Evolutionary conservation across 2,888 invertebrate species (phyloP), one percentile per base, ranked within the genome.

Genomic region (Cepaea hortensis): DNA sequence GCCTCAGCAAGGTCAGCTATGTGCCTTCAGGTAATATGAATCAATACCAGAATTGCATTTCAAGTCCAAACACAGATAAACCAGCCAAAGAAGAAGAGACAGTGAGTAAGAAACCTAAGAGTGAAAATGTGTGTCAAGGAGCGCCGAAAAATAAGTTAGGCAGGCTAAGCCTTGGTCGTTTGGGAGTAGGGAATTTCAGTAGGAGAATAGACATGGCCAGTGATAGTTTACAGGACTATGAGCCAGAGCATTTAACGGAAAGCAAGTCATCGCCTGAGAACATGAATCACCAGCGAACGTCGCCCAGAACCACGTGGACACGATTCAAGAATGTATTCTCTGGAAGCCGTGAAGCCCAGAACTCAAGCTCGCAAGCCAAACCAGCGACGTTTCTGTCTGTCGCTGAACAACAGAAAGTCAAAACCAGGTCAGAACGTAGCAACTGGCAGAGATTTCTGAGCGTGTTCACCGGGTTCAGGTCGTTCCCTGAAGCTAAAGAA

Each of bases 1-100:
- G 77, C 48, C 70, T 86, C 3, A 82, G 86, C 75, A 86, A 81
- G n/a, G 86, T 86, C 6, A 86, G 77, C 15, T 85, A 80, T 35
- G 86, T 86, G 18, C 82, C 65, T 62, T 86, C 82, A 9, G 82
- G 82, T 1, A 86, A 82, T 55, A 82, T 82, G 70, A 82, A 77
- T 55, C 77, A 86, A 6, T 86, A 86, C 55, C 77, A 82, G 68
- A 75, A 81, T 35, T 76, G 86, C 35, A 50, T 86, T 7, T 55
- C n/a, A 1, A 86, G 77, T 50, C 85, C 77, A 62, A 85, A 79
- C 23, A 82, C 55, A n/a, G 65, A 80, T 48, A 76, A 76, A 15
- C 20, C 5, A 20, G 48, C 15, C 15, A 46, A 46, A 15, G 76
- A 76, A 48, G 77, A 18, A 7, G 18, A 20, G n/a, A 6, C 61